Evolutionary conservation across 2,797 vertebrate genomes (phyloP).

Genomic region (Knipowitschia caucasica): DNA sequence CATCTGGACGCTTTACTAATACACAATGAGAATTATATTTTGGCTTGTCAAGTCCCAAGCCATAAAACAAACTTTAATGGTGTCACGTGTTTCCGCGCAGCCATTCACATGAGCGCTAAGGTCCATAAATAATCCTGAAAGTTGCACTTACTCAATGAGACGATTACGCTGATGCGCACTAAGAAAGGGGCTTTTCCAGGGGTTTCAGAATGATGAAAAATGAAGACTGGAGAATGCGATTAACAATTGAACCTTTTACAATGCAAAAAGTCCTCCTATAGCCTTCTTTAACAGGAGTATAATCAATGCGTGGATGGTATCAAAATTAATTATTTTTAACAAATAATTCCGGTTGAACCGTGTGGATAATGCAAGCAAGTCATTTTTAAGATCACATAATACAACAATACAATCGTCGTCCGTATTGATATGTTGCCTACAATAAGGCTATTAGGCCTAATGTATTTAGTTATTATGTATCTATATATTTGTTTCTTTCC

Average conservation of each 20-base stretch:
- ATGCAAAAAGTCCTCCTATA: too few species aligned
- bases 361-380: too few species aligned
- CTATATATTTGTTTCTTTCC: not conserved
- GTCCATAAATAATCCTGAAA: conserved; percentile 98
- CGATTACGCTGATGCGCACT: conserved; percentile 71
- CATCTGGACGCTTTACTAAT: conserved; percentile 98
- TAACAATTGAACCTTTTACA: too few species aligned
- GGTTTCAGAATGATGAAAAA: conserved; percentile 12
- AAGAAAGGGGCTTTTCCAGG: conserved; percentile 49
- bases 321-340: too few species aligned
- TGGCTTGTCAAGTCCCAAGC: conserved; percentile 99
- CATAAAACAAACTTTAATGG: conserved; percentile 99
- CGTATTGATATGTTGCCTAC: too few species aligned
- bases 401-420: too few species aligned
- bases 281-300: too few species aligned
- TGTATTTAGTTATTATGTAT: too few species aligned
- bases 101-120: conserved; percentile 91
- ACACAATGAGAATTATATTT: conserved; percentile 99
- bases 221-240: too few species aligned
- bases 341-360: too few species aligned
- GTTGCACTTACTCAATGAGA: conserved; percentile 89
- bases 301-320: too few species aligned
- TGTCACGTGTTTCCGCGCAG: conserved; percentile 96
- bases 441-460: not conserved
- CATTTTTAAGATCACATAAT: too few species aligned